Conservation (phyloP, 2,113 vertebrate species). For the Oophaga pumilio region DNA sequence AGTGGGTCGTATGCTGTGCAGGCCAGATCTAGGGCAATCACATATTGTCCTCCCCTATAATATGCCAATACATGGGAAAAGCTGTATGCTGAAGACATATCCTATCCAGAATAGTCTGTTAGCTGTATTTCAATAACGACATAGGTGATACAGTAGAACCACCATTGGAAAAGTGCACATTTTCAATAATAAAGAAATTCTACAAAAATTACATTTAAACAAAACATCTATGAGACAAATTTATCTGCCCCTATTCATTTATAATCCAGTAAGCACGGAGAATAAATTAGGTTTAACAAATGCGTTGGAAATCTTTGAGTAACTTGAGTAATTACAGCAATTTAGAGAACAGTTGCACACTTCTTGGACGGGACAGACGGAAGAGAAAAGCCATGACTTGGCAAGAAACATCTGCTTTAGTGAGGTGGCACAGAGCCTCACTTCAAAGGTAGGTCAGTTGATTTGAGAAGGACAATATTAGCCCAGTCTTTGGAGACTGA, state of each 20-base stretch:
- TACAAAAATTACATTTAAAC: no score
- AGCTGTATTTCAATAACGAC: no score
- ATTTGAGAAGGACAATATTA: slow-evolving; percentile 39
- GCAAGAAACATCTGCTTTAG: background rate
- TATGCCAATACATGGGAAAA: no score
- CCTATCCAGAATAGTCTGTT: no score
- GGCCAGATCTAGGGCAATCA: no score
- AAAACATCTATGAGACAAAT: background rate
- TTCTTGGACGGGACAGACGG: slow-evolving; percentile 3
- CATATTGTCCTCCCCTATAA: no score
- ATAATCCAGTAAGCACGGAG: background rate
- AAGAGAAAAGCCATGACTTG: slow-evolving; percentile 46
- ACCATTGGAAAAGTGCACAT: background rate
- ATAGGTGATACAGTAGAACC: no score
- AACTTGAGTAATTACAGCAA: slow-evolving; percentile 22
- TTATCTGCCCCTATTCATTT: background rate
- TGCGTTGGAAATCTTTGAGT: background rate
- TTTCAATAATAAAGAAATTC: background rate
- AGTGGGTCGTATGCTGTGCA: no score
- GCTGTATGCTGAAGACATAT: no score
- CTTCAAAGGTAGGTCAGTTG: slow-evolving; percentile 26
- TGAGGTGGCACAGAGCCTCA: slow-evolving; percentile 22
- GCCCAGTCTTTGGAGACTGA: slow-evolving; percentile 46
- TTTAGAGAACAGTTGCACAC: slow-evolving; percentile 10
- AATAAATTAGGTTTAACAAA: background rate